Evolutionary conservation across 92 coral and sea anemone genomes (phyloP), one percentile per base, ranked within the genome.

Genomic region (Bergia puertoricense): DNA sequence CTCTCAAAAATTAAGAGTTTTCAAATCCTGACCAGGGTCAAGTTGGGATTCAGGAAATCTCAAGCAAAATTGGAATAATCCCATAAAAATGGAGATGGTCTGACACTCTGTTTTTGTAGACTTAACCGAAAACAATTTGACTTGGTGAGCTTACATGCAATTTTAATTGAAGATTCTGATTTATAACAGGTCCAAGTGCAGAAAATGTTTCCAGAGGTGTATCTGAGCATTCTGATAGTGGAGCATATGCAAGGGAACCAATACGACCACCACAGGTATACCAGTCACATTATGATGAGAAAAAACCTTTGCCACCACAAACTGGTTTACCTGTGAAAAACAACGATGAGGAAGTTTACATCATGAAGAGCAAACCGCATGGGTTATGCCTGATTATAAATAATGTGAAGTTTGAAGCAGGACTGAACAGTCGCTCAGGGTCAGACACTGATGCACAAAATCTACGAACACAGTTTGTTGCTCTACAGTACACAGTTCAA

Each of bases 321-420:
- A 57, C 88, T 57, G 68, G 75, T 45, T 57, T 36, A 14, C 43
- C 75, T n/a, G 57, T 89, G 44, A 16, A 6, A n/a, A 48, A 69
- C 8, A 85, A 81, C 66, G 90, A 88, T 42, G 85, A 92, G 48
- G 92, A 94, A 68, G 76, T 91, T 7, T 97, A 97, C 90, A 79
- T 88, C 76, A 97, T 97, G 98, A 88, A 87, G 3, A 66, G 94
- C 50, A 82, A 89, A 23, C 98, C 98, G 0, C 98, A 96, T 88
- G 99, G 99, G 2, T 69, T 88, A 79, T 97, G 99, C 74, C 88
- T 97, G 36, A 97, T 97, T 43, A 79, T 97, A 50, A 97, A 95
- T 86, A 97, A 97, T 89, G 95, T 94, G 8, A 95, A 91, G 81
- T 91, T 90, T 18, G 82, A 80, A 23, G 91, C 95, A 67, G 88